phyloP scores from a whole-genome alignment of 2,797 vertebrate genomes.

The Echeneis naucrates region DNA sequence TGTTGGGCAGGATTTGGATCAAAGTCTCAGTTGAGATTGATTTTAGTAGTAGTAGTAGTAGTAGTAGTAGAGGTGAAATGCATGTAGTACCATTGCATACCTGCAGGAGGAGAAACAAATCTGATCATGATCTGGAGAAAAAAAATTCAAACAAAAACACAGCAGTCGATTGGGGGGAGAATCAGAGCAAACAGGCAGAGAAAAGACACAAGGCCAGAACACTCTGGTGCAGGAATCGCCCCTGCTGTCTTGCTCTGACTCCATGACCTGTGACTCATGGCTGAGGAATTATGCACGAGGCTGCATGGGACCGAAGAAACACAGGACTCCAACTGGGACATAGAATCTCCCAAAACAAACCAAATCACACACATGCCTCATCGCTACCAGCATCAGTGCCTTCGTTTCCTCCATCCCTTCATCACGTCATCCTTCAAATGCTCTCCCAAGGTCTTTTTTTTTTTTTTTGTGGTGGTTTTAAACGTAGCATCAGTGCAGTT shows the following conservation, averaged over 20 bases:
- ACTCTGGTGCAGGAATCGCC: constrained; percentile 44
- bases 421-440: constrained; percentile 47
- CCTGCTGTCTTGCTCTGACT: constrained; percentile 55
- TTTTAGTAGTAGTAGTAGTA: not conserved
- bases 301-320: constrained; percentile 63
- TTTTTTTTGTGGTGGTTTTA: constrained; percentile 63
- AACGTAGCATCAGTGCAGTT: constrained; percentile 49
- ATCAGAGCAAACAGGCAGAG: constrained; percentile 22
- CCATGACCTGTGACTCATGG: constrained; percentile 71
- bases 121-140: constrained; percentile 9
- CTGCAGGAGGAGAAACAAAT: constrained; percentile 19
- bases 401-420: constrained; percentile 42
- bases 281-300: constrained; percentile 69
- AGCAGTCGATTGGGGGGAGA: constrained; percentile 17
- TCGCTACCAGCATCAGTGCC: not conserved
- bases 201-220: constrained; percentile 32
- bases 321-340: constrained; percentile 61
- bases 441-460: constrained; percentile 55
- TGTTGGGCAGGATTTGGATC: not conserved
- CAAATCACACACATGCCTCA: constrained; percentile 23
- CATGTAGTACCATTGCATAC: constrained; percentile 5
- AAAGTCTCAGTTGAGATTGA: not conserved
- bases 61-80: constrained; percentile 13
- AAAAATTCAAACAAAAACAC: constrained; percentile 28
- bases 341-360: constrained; percentile 45